These are phyloP conservation scores for Dasypus novemcinctus DNA, from an alignment of 2,113 vertebrate genomes.

Conservation along the genomic window DNA sequence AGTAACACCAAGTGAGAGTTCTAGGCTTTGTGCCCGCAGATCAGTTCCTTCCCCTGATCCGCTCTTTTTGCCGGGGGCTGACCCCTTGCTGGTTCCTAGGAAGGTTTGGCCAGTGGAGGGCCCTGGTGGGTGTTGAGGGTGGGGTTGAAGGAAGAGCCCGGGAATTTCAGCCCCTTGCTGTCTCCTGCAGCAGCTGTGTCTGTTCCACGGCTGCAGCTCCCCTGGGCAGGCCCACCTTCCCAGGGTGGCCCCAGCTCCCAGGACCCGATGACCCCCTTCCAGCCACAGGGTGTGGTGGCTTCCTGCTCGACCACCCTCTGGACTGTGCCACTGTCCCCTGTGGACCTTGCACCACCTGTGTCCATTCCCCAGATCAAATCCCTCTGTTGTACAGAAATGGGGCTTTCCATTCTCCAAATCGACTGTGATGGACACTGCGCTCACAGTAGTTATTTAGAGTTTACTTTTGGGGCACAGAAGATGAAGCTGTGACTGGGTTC, in stretches of 20 bases:
- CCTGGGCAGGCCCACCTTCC: not conserved
- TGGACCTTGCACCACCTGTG: not conserved
- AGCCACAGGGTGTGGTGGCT: not conserved
- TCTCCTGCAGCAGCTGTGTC: not conserved
- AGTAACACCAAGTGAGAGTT: not conserved
- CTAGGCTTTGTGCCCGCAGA: too few species aligned
- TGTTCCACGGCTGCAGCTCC: too few species aligned
- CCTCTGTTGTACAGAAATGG: not conserved
- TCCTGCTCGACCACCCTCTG: not conserved
- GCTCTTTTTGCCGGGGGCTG: rapidly evolving
- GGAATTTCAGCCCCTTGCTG: rapidly evolving
- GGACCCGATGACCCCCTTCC: not conserved
- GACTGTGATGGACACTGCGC: not conserved
- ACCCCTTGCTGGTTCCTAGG: not conserved
- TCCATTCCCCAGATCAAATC: not conserved
- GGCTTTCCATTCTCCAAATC: not conserved
- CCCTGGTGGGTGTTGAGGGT: not conserved
- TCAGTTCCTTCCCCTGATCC: not conserved
- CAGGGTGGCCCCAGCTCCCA: not conserved
- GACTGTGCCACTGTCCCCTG: not conserved
- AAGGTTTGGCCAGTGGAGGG: not conserved
- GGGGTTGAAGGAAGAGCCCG: not conserved
- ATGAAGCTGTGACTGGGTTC: not conserved
- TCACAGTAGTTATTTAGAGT: not conserved
- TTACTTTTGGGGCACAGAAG: not conserved